A percentile compares a stretch with the other conserved stretches of the same genome.
Conservation (phyloP, 2,113 vertebrate species). For the Neolamprologus sp. region DNA sequence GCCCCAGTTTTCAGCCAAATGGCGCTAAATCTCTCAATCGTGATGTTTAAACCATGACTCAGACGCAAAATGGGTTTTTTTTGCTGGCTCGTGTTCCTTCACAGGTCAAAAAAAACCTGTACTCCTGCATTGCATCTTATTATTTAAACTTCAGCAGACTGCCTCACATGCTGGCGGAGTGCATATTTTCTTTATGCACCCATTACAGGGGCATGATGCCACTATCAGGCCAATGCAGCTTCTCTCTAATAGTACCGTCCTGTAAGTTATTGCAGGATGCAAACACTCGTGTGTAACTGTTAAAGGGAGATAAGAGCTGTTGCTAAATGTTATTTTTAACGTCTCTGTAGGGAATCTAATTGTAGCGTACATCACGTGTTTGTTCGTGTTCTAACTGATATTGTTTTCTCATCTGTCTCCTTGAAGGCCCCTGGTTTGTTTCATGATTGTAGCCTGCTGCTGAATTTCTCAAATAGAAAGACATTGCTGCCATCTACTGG, state of each 20-base stretch:
- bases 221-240: not conserved
- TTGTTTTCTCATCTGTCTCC: not conserved
- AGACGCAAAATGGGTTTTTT: not conserved
- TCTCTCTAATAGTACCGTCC: not conserved
- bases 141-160: not conserved
- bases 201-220: not conserved
- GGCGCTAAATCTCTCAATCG: not conserved
- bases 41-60: not conserved
- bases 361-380: not conserved
- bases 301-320: not conserved
- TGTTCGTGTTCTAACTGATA: not conserved
- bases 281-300: not conserved
- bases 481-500: constrained; percentile 10
- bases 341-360: accelerated
- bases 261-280: not conserved
- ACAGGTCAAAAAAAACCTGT: not conserved
- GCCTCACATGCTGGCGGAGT: not conserved
- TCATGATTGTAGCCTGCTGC: not conserved
- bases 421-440: not conserved
- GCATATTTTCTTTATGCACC: not conserved
- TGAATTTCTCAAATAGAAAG: not conserved
- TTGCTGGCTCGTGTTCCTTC: not conserved
- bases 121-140: not conserved
- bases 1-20: not conserved
- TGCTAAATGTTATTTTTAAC: not conserved